phyloP scores from a whole-genome alignment of 2,113 vertebrate genomes.

The Nymphicus hollandicus region DNA sequence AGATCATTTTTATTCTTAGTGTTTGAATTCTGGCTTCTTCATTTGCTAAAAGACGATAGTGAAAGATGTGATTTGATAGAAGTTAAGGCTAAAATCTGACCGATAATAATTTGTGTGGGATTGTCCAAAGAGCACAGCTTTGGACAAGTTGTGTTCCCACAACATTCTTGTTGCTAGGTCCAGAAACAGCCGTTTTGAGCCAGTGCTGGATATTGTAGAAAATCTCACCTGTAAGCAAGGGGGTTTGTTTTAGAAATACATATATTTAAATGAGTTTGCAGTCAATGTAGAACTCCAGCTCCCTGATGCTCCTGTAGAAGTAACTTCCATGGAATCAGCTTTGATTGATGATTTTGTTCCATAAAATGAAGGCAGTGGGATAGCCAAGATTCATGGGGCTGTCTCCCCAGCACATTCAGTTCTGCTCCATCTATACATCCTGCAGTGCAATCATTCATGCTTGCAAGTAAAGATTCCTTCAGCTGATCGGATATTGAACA shows the following conservation, averaged over 20 bases:
- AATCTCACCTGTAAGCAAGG: neutral
- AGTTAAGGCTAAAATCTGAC: conserved; percentile 32
- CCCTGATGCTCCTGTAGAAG: neutral
- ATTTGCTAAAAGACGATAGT: conserved; percentile 42
- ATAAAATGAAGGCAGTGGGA: neutral
- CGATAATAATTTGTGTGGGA: neutral
- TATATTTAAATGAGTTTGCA: neutral
- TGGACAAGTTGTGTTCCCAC: neutral
- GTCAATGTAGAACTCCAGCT: neutral
- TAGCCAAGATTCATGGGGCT: neutral
- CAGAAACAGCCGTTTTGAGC: neutral
- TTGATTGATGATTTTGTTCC: neutral
- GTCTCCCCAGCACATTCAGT: neutral
- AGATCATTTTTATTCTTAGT: conserved; percentile 5
- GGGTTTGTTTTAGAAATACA: accelerated
- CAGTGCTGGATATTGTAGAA: neutral
- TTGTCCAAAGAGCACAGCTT: neutral
- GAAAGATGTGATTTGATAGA: conserved; percentile 41
- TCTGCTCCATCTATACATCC: neutral
- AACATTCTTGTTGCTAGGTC: neutral
- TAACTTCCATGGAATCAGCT: neutral
- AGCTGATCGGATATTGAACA: neutral
- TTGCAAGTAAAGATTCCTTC: neutral
- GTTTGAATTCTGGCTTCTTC: conserved; percentile 36
- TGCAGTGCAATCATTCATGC: neutral